These are phyloP conservation scores for Sarcophaga peregrina DNA, from an alignment of 1,140 invertebrate genomes.

Conservation along the genomic window DNA sequence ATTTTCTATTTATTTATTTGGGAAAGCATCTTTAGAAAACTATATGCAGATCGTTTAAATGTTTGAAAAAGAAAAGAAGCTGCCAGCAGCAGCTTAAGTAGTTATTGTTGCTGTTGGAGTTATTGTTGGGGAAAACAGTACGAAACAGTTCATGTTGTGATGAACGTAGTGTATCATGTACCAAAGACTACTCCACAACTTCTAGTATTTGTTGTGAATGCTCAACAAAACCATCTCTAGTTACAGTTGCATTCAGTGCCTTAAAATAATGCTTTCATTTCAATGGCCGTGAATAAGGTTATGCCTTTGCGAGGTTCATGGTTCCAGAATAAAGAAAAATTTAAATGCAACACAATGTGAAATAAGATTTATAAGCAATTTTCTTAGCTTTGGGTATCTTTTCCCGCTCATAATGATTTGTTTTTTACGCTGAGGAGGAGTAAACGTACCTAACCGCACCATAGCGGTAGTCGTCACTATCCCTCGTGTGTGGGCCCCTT, in stretches of 20 bases:
- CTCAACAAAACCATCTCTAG: conserved; percentile 3
- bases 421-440: too few species aligned
- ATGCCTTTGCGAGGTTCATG: too few species aligned
- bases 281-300: too few species aligned
- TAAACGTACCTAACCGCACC: too few species aligned
- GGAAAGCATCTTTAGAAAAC: neutral
- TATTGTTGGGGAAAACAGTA: too few species aligned
- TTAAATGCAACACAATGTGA: too few species aligned
- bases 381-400: too few species aligned
- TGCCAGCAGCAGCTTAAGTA: neutral
- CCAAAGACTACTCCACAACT: neutral
- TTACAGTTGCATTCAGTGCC: neutral
- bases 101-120: neutral
- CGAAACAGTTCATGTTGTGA: neutral
- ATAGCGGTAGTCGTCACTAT: too few species aligned
- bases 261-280: neutral
- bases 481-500: too few species aligned
- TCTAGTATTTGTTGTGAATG: conserved; percentile 14
- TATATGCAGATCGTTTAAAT: neutral
- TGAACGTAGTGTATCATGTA: conserved; percentile 20
- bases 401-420: too few species aligned
- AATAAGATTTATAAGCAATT: too few species aligned
- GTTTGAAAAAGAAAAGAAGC: neutral
- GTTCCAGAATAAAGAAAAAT: too few species aligned
- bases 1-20: neutral